Evolutionary conservation across 2,888 invertebrate genomes (phyloP).

Genomic region (Drosophila monieri): DNA sequence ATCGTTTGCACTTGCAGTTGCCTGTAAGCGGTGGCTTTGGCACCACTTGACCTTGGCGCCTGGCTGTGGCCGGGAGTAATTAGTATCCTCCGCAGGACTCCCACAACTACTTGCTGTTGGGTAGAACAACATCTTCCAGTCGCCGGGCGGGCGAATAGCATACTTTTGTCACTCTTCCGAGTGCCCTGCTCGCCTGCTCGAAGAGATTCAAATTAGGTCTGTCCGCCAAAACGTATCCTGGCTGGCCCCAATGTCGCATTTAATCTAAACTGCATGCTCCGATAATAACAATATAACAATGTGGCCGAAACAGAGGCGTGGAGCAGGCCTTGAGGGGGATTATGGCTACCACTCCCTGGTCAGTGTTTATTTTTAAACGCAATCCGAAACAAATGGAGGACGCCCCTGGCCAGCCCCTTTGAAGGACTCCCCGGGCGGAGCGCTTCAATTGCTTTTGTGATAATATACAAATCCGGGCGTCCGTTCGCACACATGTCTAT

Average conservation of each 20-base stretch:
- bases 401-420: no score
- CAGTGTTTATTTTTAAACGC: no score
- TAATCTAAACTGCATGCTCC: slow-evolving; percentile 46
- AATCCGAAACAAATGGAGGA: no score
- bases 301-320: slow-evolving; percentile 5
- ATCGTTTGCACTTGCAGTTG: slow-evolving; percentile 7
- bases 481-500: slow-evolving; percentile 11
- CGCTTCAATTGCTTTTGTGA: slow-evolving; percentile 45
- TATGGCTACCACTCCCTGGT: no score
- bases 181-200: background rate
- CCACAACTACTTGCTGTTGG: background rate
- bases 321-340: no score
- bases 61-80: background rate
- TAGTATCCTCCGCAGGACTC: background rate
- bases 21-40: background rate
- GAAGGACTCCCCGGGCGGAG: background rate
- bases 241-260: slow-evolving; percentile 14
- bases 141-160: background rate
- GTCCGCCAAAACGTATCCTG: slow-evolving; percentile 23
- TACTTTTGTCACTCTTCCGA: slow-evolving; percentile 5
- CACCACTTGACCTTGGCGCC: background rate
- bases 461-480: slow-evolving; percentile 29
- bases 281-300: slow-evolving; percentile 46
- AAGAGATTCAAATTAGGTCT: slow-evolving; percentile 39
- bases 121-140: no score